A percentile compares a stretch with the other conserved stretches of the same genome.
phyloP scores from a whole-genome alignment of 2,888 invertebrate genomes.

The Nasonovia ribisnigri region DNA sequence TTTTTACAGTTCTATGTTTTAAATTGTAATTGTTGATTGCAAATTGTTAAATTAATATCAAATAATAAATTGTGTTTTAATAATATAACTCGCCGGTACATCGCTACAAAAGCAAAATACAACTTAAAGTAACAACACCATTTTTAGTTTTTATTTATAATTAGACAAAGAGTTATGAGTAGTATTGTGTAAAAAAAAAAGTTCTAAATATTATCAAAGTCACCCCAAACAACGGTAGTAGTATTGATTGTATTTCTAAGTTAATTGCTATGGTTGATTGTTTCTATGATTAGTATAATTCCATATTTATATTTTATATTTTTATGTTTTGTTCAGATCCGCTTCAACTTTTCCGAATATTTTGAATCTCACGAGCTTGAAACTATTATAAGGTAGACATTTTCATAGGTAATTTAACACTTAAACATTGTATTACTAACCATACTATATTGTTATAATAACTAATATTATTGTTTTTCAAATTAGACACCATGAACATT shows the following conservation, averaged over 20 bases:
- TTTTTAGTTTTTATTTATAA: neutral
- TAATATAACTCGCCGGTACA: too few species aligned
- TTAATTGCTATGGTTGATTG: too few species aligned
- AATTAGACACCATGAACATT: slow-evolving; percentile 13
- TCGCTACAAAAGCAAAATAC: neutral
- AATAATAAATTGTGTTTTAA: too few species aligned
- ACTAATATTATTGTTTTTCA: neutral
- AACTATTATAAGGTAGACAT: neutral
- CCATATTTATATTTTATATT: neutral
- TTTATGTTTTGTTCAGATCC: neutral
- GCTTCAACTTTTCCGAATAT: neutral
- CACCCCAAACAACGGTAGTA: too few species aligned
- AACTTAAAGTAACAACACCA: neutral
- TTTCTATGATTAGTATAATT: too few species aligned
- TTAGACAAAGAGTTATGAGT: neutral
- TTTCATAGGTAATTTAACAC: neutral
- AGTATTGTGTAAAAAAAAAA: too few species aligned
- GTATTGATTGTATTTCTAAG: too few species aligned
- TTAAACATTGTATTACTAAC: neutral
- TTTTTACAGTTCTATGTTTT: too few species aligned
- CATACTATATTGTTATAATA: neutral
- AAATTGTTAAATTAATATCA: too few species aligned
- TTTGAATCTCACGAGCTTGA: neutral
- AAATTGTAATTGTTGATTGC: too few species aligned
- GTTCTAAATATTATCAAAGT: too few species aligned